Evolutionary conservation across 2,113 vertebrate genomes (phyloP).

Genomic region (Rhinichthys klamathensis): DNA sequence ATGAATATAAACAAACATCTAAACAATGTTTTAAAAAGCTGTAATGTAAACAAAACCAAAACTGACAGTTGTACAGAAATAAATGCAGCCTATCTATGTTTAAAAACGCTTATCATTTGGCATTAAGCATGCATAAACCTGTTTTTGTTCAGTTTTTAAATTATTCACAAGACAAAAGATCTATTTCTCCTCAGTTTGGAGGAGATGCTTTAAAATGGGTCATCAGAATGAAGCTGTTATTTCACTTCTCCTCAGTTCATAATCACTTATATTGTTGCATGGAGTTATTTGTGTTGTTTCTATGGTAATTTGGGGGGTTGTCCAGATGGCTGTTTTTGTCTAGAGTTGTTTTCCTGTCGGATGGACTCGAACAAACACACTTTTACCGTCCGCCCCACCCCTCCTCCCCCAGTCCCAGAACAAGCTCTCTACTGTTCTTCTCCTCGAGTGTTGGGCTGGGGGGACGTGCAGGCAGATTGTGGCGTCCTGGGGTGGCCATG

Average conservation of each 20-base stretch:
- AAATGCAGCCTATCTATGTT: too few species aligned
- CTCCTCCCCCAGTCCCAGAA: slow-evolving; percentile 27
- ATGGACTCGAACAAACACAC: slow-evolving; percentile 19
- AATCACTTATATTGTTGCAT: background rate
- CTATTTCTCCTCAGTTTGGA: background rate
- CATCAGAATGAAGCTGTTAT: background rate
- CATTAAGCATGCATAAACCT: too few species aligned
- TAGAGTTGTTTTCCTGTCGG: slow-evolving; percentile 25
- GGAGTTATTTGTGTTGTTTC: slow-evolving; percentile 6
- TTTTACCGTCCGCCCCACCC: background rate
- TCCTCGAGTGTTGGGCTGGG: background rate
- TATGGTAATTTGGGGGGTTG: slow-evolving; percentile 1
- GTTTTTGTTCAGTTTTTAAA: background rate
- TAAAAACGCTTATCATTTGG: too few species aligned
- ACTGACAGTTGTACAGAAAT: background rate
- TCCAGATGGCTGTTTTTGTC: slow-evolving; percentile 34
- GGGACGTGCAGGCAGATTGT: background rate
- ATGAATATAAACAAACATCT: background rate
- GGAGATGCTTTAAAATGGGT: slow-evolving; percentile 26
- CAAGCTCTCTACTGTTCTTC: slow-evolving; percentile 37
- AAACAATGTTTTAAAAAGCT: background rate
- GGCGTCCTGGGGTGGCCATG: slow-evolving; percentile 23
- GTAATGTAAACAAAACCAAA: background rate
- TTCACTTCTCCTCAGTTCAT: background rate
- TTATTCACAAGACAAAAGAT: slow-evolving; percentile 6